Evolutionary conservation across 2,888 invertebrate species (phyloP).

Genomic region (Agriopis aurantiaria): DNA sequence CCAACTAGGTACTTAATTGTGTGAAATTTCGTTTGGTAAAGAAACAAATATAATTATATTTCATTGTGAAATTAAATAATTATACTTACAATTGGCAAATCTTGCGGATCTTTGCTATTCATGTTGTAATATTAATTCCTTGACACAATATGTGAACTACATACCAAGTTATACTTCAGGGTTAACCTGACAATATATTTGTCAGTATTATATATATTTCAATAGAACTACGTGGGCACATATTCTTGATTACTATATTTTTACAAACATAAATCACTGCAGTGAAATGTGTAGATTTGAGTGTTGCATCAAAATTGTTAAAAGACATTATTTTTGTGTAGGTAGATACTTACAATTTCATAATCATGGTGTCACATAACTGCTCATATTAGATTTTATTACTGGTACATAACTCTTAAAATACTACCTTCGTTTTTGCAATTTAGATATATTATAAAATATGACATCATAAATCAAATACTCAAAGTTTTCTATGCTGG

Average conservation of each 20-base stretch:
- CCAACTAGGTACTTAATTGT: conserved; percentile 8
- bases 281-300: neutral
- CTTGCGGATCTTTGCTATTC: conserved; percentile 4
- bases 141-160: neutral
- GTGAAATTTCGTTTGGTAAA: conserved; percentile 20
- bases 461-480: conserved; percentile 1
- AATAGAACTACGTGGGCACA: neutral
- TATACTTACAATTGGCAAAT: neutral
- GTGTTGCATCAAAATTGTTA: neutral
- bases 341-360: neutral
- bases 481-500: neutral
- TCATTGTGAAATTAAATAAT: conserved; percentile 12
- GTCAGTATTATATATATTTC: neutral
- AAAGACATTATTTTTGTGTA: neutral
- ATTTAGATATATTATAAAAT: neutral
- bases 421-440: neutral
- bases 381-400: neutral
- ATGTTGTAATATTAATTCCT: neutral
- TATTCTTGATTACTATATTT: neutral
- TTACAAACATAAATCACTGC: neutral
- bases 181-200: neutral
- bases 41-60: conserved; percentile 12
- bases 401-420: neutral
- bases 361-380: neutral
- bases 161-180: neutral